Evolutionary conservation across 2,113 vertebrate genomes (phyloP).

Genomic region (Delphinapterus leucas): DNA sequence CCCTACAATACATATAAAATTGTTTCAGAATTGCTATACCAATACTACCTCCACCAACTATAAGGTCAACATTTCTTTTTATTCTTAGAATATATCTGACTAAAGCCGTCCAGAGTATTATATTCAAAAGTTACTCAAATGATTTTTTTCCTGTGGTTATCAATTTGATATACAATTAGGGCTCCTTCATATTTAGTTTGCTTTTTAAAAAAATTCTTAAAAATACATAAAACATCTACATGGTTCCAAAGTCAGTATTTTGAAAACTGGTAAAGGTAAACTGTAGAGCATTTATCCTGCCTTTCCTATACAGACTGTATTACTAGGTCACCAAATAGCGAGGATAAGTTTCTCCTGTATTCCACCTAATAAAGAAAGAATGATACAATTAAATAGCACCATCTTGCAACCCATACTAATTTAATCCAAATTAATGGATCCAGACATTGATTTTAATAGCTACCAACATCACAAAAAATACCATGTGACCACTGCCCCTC

Average conservation of each 20-base stretch:
- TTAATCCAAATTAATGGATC: neutral
- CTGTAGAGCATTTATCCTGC: neutral
- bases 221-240: neutral
- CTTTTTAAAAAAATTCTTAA: neutral
- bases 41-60: neutral
- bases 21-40: neutral
- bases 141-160: neutral
- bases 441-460: neutral
- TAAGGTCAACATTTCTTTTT: conserved; percentile 10
- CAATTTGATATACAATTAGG: neutral
- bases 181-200: neutral
- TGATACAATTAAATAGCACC: neutral
- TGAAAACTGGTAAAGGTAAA: neutral
- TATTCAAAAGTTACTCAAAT: neutral
- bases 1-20: neutral
- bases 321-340: neutral
- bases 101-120: neutral
- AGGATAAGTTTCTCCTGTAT: neutral
- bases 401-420: neutral
- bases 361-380: neutral
- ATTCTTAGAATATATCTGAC: neutral
- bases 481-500: neutral
- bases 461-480: neutral
- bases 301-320: neutral
- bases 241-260: neutral